Conservation (phyloP, 1,140 invertebrate species). For the Neodiprion lecontei region DNA sequence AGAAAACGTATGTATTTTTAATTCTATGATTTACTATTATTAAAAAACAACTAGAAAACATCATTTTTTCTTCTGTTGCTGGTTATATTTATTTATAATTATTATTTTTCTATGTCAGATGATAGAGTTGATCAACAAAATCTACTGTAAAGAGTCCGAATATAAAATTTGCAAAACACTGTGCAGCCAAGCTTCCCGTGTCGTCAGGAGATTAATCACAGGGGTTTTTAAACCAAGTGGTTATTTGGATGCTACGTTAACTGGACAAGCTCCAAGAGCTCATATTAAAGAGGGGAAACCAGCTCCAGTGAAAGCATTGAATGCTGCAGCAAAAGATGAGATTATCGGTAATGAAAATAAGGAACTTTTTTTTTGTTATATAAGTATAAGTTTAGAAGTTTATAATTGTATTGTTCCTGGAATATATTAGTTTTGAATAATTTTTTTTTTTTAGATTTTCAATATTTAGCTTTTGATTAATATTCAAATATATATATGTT, state of each 20-base stretch:
- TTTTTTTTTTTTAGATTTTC: not conserved
- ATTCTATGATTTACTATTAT: not conserved
- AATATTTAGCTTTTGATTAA: not conserved
- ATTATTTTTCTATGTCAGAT: constrained; percentile 25
- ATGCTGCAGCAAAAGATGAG: constrained; percentile 37
- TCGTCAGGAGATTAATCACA: constrained; percentile 37
- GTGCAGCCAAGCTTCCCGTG: constrained; percentile 36
- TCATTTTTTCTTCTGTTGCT: constrained; percentile 15
- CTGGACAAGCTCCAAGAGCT: constrained; percentile 38
- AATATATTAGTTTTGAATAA: not conserved
- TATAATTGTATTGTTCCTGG: not conserved
- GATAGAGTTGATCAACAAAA: constrained; percentile 32
- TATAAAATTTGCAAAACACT: constrained; percentile 33
- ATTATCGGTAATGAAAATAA: constrained; percentile 33
- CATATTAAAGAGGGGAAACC: constrained; percentile 37
- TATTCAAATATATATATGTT: not conserved
- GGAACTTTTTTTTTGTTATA: too few species aligned
- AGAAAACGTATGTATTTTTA: constrained; percentile 29
- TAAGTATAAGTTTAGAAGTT: too few species aligned
- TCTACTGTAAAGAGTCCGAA: constrained; percentile 39
- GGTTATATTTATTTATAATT: constrained; percentile 3
- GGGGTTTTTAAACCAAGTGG: constrained; percentile 40
- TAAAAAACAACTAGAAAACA: not conserved
- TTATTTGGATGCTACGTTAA: constrained; percentile 37
- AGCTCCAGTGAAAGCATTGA: constrained; percentile 34